phyloP scores from a whole-genome alignment of 2,797 vertebrate species.

The Gallinago nigripennis region DNA sequence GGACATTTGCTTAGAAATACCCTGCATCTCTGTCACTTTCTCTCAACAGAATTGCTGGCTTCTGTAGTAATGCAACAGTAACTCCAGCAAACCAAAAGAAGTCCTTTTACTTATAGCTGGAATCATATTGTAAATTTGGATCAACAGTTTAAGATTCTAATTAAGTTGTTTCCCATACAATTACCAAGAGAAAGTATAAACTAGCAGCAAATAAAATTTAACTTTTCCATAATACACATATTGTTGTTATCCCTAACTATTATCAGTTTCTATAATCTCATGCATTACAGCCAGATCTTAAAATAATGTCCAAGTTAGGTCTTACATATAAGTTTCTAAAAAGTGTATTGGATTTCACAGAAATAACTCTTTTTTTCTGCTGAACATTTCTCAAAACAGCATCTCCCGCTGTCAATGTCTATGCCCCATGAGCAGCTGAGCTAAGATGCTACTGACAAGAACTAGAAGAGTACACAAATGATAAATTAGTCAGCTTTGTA shows the following conservation, averaged over 20 bases:
- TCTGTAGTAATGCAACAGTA: background rate
- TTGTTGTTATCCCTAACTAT: background rate
- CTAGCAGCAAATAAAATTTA: background rate
- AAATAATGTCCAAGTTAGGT: background rate
- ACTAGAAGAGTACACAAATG: constrained; percentile 67
- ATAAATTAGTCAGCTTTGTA: constrained; percentile 71
- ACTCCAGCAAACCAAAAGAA: background rate
- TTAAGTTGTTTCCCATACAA: background rate
- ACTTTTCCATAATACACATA: background rate
- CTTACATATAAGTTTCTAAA: background rate
- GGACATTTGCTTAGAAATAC: background rate
- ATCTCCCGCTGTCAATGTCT: constrained; percentile 73
- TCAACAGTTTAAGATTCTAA: background rate
- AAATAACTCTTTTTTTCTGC: constrained; percentile 49
- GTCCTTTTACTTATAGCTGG: background rate
- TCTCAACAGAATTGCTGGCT: background rate
- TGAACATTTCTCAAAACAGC: constrained; percentile 72
- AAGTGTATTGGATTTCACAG: background rate
- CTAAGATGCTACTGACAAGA: constrained; percentile 69
- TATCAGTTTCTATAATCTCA: background rate
- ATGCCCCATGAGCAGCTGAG: constrained; percentile 72
- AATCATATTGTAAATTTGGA: background rate
- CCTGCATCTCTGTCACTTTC: background rate
- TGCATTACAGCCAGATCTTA: background rate
- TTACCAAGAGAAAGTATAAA: background rate